Percentiles rank a stretch among this genome's conserved stretches.
These are phyloP conservation scores for Dicerorhinus sumatrensis DNA, from an alignment of 2,113 vertebrate genomes.

Conservation along the genomic window DNA sequence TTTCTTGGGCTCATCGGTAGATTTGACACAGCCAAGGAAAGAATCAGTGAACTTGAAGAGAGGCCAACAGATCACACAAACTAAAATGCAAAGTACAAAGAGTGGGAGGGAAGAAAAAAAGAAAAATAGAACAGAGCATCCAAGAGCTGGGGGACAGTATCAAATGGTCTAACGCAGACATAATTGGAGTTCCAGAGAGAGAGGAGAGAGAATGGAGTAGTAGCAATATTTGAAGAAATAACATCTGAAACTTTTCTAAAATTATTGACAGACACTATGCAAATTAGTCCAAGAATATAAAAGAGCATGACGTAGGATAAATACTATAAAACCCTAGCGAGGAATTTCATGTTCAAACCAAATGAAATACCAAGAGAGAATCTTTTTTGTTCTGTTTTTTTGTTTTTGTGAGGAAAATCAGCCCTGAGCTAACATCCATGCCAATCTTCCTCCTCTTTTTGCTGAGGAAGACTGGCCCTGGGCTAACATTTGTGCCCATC, in stretches of 20 bases:
- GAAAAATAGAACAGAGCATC: background rate
- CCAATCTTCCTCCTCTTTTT: too few species aligned
- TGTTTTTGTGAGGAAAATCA: too few species aligned
- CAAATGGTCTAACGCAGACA: background rate
- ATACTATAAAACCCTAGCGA: background rate
- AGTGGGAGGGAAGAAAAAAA: background rate
- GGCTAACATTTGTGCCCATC: too few species aligned
- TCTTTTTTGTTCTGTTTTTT: background rate
- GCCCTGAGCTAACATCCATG: too few species aligned
- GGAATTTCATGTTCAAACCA: background rate
- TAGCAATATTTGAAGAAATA: constrained; percentile 12
- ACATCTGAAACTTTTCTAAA: background rate
- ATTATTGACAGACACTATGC: background rate
- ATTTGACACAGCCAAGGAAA: background rate
- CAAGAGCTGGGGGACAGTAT: background rate
- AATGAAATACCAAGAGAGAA: background rate
- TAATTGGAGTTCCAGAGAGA: background rate
- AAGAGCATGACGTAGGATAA: background rate
- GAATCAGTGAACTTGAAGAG: background rate
- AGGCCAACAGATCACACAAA: background rate
- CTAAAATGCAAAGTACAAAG: background rate
- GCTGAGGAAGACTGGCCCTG: too few species aligned
- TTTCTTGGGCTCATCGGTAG: background rate
- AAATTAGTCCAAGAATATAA: background rate
- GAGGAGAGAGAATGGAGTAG: background rate